Base-by-base conservation (phyloP, 1,140 invertebrate species). In the Whitmania pigra region DNA sequence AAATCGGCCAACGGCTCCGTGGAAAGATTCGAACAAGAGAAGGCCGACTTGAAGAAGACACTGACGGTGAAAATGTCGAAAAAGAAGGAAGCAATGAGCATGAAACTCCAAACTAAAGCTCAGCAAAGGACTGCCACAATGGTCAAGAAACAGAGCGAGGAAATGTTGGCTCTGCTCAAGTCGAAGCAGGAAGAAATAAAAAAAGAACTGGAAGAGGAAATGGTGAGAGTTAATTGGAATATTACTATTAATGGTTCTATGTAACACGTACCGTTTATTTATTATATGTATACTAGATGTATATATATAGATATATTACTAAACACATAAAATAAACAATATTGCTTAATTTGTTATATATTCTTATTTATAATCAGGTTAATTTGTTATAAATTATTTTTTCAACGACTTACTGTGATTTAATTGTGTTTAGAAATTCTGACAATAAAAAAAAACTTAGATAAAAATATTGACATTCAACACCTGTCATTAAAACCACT, bases 101-200 rank as follows among this genome's bases (percentile, higher is more conserved):
- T 81, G 40, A 73, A 77, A 49, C 72, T 83, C 53, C 75, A 79
- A 11, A 76, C 80, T 75, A 80, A 79, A 72, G 80, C 78, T 72
- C 81, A 82, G 74, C 73, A 74, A 36, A 75, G 76, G 29, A 82
- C 81, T 25, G 74, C 80, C 15, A 74, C 76, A 3, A 67, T 83
- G 73, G 80, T 83, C 66, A 75, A 75, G 22, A 79, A 79, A 75
- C 80, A 82, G 72, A 81, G 79, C 72, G 75, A 78, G 69, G 74
- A 82, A 74, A 83, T 83, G 82, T 75, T 82, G 66, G 73, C 77
- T 15, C 72, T 83, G 53, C 73, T 82, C 17, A 79, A 79, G 13
- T 71, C 71, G 11, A 82, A 82, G 74, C 78, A 81, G 71, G 73
- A 79, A 53, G 79, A 82, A 74, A 63, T 82, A 20, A 77, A 78